Base-by-base conservation (phyloP, 2,888 invertebrate species). In the Trichogramma dendrolimi region DNA sequence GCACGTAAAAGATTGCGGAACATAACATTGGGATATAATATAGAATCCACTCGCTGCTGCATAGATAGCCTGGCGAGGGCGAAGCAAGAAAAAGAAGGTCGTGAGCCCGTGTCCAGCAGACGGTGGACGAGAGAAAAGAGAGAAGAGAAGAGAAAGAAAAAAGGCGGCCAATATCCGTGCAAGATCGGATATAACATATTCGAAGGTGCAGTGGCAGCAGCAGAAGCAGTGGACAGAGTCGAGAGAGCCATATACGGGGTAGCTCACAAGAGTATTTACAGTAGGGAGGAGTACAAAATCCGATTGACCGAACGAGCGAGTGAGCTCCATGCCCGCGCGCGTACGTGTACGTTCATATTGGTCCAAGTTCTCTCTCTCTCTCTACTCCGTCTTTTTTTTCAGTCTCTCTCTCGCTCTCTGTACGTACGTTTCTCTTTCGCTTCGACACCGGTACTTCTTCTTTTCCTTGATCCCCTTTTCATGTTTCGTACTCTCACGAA, bases 281-380 rank as follows among this genome's bases (percentile, higher is more conserved):
- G 27, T 27, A 47, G n/a, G 41, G 68, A 71, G 72, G 72, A 71
- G 68, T 69, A 69, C 70, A 71, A 75, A 77, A 77, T 76, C 77
- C 73, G 77, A 77, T 77, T 76, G 77, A 77, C 75, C 76, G 69
- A 27, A 27, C 27, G 27, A 27, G 27, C 27, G 27, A 27, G 27
- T 27, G 27, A 27, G 27, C 27, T 27, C 27, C 27, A 27, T 27
- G 27, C 27, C 27, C 27, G 27, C 27, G 27, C 27, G 62, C 63
- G 65, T 60, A 65, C 6, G 11, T 39, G n/a, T 65, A 64, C 71
- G 70, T 72, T 73, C 74, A 75, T 76, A 76, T 76, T 75, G 75
- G 72, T 63, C 11, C 27, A 27, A 11, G 40, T n/a, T 6, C 41
- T 40, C 39, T 46, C 55, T 57, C 48, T 55, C 56, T 59, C 46